Percentiles rank a stretch among this genome's conserved stretches.
Evolutionary conservation across 2,113 vertebrate species (phyloP).

Genomic region (Macroglossus sobrinus): DNA sequence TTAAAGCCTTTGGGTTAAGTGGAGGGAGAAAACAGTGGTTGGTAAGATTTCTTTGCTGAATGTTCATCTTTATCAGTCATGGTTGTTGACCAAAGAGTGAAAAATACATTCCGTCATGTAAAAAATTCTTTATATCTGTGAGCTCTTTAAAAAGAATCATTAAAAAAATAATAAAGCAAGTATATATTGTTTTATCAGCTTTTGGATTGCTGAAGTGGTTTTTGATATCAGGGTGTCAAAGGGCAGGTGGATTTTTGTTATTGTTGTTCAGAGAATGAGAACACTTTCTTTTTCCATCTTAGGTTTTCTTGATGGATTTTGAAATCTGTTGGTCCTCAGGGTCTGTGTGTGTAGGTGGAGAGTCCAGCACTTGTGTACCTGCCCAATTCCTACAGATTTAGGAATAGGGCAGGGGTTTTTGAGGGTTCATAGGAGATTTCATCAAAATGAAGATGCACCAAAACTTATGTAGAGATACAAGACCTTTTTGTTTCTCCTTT

Average conservation of each 20-base stretch:
- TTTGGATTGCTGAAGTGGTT: slow-evolving; percentile 8
- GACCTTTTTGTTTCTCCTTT: background rate
- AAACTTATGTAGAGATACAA: background rate
- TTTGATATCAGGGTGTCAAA: background rate
- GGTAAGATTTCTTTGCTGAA: background rate
- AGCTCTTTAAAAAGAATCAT: background rate
- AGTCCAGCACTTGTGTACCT: background rate
- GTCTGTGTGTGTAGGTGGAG: background rate
- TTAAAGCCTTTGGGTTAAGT: slow-evolving; percentile 1
- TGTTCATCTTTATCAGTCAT: background rate
- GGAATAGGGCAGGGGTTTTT: background rate
- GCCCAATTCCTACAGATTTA: background rate
- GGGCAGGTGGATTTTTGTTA: background rate
- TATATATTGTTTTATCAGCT: background rate
- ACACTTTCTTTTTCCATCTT: background rate
- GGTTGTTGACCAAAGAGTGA: background rate
- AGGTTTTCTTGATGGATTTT: background rate
- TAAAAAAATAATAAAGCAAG: background rate
- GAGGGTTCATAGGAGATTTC: background rate
- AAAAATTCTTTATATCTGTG: background rate
- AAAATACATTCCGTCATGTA: background rate
- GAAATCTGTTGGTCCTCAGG: background rate
- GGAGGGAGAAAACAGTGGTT: background rate
- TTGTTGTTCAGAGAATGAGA: background rate
- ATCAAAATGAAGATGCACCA: background rate